phyloP scores from a whole-genome alignment of 2,113 vertebrate species.

The Beaufortia kweichowensis region DNA sequence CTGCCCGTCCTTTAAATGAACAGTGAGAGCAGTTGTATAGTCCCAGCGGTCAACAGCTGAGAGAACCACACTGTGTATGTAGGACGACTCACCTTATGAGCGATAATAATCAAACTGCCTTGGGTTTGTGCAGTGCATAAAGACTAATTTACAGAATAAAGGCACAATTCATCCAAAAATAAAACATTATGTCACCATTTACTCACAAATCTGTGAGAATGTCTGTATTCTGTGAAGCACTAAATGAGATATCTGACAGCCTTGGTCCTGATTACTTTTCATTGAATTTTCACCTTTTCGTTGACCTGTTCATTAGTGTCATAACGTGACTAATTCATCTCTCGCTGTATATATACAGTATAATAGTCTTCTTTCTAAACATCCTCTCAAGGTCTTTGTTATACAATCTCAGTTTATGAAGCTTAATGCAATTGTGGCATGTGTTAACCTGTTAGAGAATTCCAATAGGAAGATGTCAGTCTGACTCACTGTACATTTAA shows the following conservation, averaged over 20 bases:
- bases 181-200: background rate
- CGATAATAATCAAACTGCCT: background rate
- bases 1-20: conserved; percentile 59
- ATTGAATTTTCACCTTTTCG: too few species aligned
- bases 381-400: background rate
- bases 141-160: conserved; percentile 5
- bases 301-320: background rate
- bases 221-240: too few species aligned
- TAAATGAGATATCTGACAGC: too few species aligned
- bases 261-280: too few species aligned
- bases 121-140: background rate
- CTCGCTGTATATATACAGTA: background rate
- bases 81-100: conserved; percentile 9
- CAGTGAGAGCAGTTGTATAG: conserved; percentile 47
- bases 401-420: background rate
- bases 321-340: background rate
- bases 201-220: too few species aligned
- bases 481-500: conserved; percentile 17
- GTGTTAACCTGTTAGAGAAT: conserved; percentile 31
- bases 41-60: conserved; percentile 60
- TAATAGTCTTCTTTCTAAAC: background rate
- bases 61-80: conserved; percentile 36
- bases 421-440: background rate
- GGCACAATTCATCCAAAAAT: too few species aligned
- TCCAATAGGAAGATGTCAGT: background rate